These are phyloP conservation scores for Macrophya alboannulata DNA, from an alignment of 2,888 invertebrate species.

Conservation along the genomic window DNA sequence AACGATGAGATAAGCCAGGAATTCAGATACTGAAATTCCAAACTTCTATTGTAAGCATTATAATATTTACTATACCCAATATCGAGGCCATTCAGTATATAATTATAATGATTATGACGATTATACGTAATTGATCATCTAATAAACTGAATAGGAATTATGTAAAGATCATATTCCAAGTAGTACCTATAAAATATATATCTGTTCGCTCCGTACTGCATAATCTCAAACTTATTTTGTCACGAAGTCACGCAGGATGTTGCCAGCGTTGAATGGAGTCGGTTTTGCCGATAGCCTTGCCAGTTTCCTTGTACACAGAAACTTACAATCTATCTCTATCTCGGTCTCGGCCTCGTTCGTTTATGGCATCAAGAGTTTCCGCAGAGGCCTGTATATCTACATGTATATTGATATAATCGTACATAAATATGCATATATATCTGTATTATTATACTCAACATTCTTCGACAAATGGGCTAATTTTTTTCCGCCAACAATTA, in stretches of 20 bases:
- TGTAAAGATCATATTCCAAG: background rate
- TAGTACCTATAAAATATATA: background rate
- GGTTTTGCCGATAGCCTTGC: constrained; percentile 36
- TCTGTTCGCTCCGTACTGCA: background rate
- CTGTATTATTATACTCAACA: background rate
- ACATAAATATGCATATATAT: background rate
- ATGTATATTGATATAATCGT: background rate
- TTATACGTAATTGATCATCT: background rate
- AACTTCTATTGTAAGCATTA: background rate
- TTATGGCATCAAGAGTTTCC: background rate
- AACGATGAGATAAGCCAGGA: constrained; percentile 25
- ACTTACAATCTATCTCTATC: constrained; percentile 20
- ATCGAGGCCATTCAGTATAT: background rate
- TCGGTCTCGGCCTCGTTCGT: background rate
- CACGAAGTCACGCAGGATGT: constrained; percentile 9
- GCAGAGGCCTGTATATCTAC: background rate
- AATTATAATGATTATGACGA: background rate
- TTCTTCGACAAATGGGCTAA: background rate
- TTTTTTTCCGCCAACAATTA: background rate
- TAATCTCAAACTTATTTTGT: constrained; percentile 22
- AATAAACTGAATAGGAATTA: background rate
- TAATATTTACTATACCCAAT: background rate
- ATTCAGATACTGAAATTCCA: constrained; percentile 34
- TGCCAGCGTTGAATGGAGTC: constrained; percentile 25
- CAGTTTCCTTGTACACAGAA: constrained; percentile 39